Evolutionary conservation across 2,113 vertebrate species (phyloP), one percentile per base, ranked within the genome.

Genomic region (Catagonus wagneri): DNA sequence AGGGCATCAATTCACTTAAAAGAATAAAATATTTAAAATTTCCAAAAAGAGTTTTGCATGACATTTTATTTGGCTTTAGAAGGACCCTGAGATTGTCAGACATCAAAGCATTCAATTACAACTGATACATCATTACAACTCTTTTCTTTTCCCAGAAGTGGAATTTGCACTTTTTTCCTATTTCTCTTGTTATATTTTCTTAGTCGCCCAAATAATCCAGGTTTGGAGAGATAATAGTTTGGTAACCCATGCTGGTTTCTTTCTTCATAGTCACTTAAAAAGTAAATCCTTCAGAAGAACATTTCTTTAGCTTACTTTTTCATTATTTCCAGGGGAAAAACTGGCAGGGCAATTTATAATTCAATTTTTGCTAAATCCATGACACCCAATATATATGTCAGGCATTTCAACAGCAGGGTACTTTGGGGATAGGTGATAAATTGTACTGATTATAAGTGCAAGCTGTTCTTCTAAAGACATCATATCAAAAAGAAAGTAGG

Each of bases 321-420:
- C 98, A 98, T 99, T 99, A 98, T 99, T 99, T 99, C 98, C 99
- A 98, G 99, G 99, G 99, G 98, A 98, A 98, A 98, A 98, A 97
- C 98, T 99, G 98, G 98, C 99, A 99, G 98, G 98, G 98, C 98
- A 99, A 99, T 99, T 99, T 99, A 99, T 98, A 98, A 98, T 99
- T 99, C 98, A 98, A 99, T 99, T 99, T 99, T 99, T 99, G 99
- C 99, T 99, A 99, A 99, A 99, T 99, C 99, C 99, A 97, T 99
- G 99, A 99, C 99, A 99, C 99, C 99, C 99, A 99, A 99, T 99
- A 99, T 99, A 99, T 99, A 99, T 99, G 99, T 99, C 99, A 99
- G 98, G 98, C 99, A 99, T 99, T 99, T 99, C 99, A 98, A 99
- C 99, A 97, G 98, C 98, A 98, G 98, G 98, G 98, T 98, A 98